Evolutionary conservation across 1,140 invertebrate genomes (phyloP).

Genomic region (Tribolium madens): DNA sequence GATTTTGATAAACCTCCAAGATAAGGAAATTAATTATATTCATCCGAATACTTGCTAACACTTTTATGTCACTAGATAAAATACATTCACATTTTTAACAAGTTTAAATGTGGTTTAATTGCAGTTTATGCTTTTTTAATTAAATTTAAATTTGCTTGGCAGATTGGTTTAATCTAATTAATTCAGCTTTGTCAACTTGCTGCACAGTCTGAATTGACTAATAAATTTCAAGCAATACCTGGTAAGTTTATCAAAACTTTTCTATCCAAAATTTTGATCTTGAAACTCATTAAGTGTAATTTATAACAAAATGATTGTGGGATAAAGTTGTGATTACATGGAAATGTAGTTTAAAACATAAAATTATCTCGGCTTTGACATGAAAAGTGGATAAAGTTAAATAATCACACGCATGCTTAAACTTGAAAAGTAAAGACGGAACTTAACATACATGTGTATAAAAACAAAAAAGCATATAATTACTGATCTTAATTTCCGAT

Average conservation of each 20-base stretch:
- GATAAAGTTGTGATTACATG: constrained; percentile 31
- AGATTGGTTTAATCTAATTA: constrained; percentile 6
- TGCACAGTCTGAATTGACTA: neutral
- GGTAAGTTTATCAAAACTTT: too few relatives aligned
- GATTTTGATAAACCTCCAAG: constrained; percentile 17
- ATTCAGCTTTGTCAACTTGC: neutral
- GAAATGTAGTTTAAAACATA: constrained; percentile 32
- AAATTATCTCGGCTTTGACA: constrained; percentile 26
- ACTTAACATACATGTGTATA: neutral
- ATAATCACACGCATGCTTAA: constrained; percentile 4
- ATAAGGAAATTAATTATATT: constrained; percentile 32
- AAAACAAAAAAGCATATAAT: neutral
- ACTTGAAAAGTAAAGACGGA: neutral
- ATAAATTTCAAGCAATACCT: too few relatives aligned
- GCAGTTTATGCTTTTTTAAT: constrained; percentile 20
- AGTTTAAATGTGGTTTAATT: constrained; percentile 19
- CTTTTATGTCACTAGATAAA: constrained; percentile 10
- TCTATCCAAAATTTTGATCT: neutral
- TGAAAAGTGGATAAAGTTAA: constrained; percentile 16
- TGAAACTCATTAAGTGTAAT: neutral
- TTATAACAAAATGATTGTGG: constrained; percentile 27
- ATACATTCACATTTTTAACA: constrained; percentile 5
- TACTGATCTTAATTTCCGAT: neutral
- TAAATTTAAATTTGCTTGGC: constrained; percentile 12
- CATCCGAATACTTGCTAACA: constrained; percentile 19